Percentiles rank a stretch among this genome's conserved stretches.
These are phyloP conservation scores for Euwallacea similis DNA, from an alignment of 1,140 invertebrate genomes.

Conservation along the genomic window DNA sequence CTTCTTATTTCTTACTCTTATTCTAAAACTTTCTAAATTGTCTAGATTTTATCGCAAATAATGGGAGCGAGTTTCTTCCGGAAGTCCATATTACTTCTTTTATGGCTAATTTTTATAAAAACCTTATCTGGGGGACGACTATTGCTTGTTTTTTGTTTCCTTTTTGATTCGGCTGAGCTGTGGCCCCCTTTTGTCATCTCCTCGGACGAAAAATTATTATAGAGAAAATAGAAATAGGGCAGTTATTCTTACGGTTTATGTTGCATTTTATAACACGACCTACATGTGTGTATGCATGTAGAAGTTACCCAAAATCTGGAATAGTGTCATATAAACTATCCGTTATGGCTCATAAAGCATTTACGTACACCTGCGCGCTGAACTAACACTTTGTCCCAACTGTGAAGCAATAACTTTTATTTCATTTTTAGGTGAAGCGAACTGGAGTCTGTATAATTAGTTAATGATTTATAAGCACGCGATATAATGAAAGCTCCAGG, in stretches of 20 bases:
- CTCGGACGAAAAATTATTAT: not conserved
- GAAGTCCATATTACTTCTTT: constrained; percentile 25
- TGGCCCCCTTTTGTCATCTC: not conserved
- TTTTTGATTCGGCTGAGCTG: not conserved
- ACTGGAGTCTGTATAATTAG: not conserved
- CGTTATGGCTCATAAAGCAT: constrained; percentile 27
- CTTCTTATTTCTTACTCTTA: constrained; percentile 30
- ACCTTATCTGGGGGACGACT: not conserved
- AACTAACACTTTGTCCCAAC: constrained; percentile 20
- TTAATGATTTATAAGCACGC: not conserved
- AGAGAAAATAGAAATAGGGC: not conserved
- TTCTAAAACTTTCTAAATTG: constrained; percentile 34
- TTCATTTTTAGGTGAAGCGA: not conserved
- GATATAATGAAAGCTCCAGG: not conserved
- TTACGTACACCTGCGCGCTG: constrained; percentile 24
- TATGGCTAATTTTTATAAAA: constrained; percentile 25
- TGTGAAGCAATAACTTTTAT: constrained; percentile 13
- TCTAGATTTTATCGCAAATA: constrained; percentile 31
- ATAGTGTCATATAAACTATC: constrained; percentile 26
- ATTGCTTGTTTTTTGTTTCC: not conserved
- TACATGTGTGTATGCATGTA: constrained; percentile 12
- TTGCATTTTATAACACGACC: not conserved
- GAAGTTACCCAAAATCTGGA: constrained; percentile 22
- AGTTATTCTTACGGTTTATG: not conserved
- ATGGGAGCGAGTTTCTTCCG: constrained; percentile 21